phyloP scores from a whole-genome alignment of 2,113 vertebrate species.

The human (Homo sapiens) region GRCh38 chr6:8083501-8084000 shows the following conservation, averaged over 20 bases:
- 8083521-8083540: neutral
- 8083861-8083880: neutral
- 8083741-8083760: neutral
- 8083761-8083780: neutral
- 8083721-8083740: neutral
- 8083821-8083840: neutral
- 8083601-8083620: neutral
- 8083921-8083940: neutral
- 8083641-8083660: neutral
- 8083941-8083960: neutral
- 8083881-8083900: neutral
- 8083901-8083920: neutral
- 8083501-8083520: slow-evolving; percentile 23
- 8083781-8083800: neutral
- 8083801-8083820: neutral
- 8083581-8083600: neutral
- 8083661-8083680: neutral
- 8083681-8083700: neutral
- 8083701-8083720: neutral
- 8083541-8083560: neutral
- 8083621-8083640: neutral
- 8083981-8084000: neutral
- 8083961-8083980: neutral
- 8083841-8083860: neutral
- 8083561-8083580: slow-evolving; percentile 17